phyloP scores from a whole-genome alignment of 2,113 vertebrate species.

The Periophthalmus modestus region DNA sequence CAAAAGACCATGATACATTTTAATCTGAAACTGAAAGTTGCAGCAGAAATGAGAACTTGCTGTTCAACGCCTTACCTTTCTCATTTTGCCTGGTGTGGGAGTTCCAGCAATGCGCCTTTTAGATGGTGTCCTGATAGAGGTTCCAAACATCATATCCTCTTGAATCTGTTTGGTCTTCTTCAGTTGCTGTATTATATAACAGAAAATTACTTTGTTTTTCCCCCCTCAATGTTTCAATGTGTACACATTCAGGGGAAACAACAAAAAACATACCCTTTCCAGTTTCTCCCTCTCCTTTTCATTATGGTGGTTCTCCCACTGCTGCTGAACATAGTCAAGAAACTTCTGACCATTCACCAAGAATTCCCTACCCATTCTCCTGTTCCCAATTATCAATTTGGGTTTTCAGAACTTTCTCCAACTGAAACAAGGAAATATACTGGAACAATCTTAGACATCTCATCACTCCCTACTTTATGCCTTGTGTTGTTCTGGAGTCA shows the following conservation, averaged over 20 bases:
- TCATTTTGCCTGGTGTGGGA: constrained; percentile 80
- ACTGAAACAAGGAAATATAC: constrained; percentile 61
- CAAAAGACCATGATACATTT: neutral
- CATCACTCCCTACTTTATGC: neutral
- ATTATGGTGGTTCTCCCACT: constrained; percentile 82
- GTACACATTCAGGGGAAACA: too few species aligned
- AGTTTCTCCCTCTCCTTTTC: constrained; percentile 90
- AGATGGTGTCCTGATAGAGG: constrained; percentile 74
- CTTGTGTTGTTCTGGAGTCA: too few species aligned
- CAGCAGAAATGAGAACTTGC: neutral
- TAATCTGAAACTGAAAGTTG: neutral
- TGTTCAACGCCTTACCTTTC: constrained; percentile 77
- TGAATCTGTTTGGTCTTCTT: constrained; percentile 88
- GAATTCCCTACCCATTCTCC: constrained; percentile 75
- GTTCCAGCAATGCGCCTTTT: constrained; percentile 79
- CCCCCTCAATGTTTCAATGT: too few species aligned
- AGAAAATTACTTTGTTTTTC: neutral
- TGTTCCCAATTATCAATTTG: constrained; percentile 85
- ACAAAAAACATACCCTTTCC: constrained; percentile 79
- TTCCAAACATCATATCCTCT: constrained; percentile 88
- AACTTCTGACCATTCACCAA: constrained; percentile 86
- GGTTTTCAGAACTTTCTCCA: constrained; percentile 87
- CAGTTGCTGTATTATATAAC: constrained; percentile 78
- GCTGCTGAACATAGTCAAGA: constrained; percentile 83
- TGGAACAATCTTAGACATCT: neutral